phyloP scores from a whole-genome alignment of 2,888 invertebrate species.

The Periphyllus acericola region DNA sequence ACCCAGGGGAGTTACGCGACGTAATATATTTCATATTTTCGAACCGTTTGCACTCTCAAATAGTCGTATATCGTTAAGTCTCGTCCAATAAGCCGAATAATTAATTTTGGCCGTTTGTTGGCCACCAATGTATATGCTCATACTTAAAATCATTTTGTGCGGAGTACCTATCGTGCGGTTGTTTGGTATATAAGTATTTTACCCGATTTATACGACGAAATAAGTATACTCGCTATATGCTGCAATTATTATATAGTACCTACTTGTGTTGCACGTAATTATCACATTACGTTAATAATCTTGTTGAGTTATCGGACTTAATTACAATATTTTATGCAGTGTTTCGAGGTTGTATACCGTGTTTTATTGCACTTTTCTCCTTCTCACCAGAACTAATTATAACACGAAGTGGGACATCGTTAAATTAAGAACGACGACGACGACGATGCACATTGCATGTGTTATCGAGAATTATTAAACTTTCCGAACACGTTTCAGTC shows the following conservation, averaged over 20 bases:
- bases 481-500: neutral
- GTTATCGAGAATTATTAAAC: constrained; percentile 21
- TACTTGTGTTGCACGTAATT: neutral
- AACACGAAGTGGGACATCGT: neutral
- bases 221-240: neutral
- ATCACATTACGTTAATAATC: neutral
- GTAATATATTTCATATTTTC: too few species aligned
- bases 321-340: neutral
- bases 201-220: too few species aligned
- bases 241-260: neutral
- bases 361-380: neutral
- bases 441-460: neutral
- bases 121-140: too few species aligned
- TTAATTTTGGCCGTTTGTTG: too few species aligned
- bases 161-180: too few species aligned
- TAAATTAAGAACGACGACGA: neutral
- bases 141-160: too few species aligned
- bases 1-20: too few species aligned
- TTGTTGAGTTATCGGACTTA: neutral
- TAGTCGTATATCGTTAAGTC: too few species aligned
- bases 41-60: too few species aligned
- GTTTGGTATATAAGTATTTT: too few species aligned
- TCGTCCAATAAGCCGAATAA: too few species aligned
- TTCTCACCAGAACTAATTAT: neutral
- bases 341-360: neutral